Conservation (phyloP, 2,113 vertebrate species). For the Sapajus apella region DNA sequence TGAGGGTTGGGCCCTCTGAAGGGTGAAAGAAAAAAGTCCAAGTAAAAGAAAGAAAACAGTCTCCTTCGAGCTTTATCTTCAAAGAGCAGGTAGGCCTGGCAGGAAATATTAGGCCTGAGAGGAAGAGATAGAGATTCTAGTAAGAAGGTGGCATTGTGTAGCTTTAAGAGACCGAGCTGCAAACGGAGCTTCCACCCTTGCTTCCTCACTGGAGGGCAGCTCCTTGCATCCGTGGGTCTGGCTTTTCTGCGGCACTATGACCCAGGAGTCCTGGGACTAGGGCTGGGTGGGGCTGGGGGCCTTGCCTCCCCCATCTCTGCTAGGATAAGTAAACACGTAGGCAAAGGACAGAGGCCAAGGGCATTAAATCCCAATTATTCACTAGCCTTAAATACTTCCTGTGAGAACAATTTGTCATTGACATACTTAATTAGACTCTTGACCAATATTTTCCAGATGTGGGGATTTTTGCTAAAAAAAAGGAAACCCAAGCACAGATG, state of each 20-base stretch:
- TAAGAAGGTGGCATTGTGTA: background rate
- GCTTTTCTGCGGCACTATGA: background rate
- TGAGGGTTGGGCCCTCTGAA: background rate
- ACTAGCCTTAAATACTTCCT: conserved; percentile 82
- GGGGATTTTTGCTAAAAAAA: conserved; percentile 64
- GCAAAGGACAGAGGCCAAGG: conserved; percentile 76
- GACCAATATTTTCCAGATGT: conserved; percentile 87
- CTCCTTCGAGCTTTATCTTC: background rate
- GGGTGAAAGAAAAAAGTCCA: background rate
- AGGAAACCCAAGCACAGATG: conserved; percentile 75
- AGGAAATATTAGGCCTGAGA: background rate
- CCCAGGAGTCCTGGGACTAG: background rate
- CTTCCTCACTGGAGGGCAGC: background rate
- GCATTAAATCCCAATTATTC: conserved; percentile 85
- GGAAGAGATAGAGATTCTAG: background rate
- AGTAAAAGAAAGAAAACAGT: background rate
- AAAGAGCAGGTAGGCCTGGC: background rate
- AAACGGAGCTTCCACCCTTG: background rate
- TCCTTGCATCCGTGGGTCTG: background rate
- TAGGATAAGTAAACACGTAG: conserved; percentile 75
- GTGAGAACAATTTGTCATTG: conserved; percentile 86
- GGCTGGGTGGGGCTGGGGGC: background rate
- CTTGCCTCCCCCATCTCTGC: background rate
- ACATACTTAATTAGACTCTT: conserved; percentile 85
- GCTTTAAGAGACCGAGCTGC: background rate